phyloP scores from a whole-genome alignment of 1,140 invertebrate genomes.

The Nylanderia fulva region DNA sequence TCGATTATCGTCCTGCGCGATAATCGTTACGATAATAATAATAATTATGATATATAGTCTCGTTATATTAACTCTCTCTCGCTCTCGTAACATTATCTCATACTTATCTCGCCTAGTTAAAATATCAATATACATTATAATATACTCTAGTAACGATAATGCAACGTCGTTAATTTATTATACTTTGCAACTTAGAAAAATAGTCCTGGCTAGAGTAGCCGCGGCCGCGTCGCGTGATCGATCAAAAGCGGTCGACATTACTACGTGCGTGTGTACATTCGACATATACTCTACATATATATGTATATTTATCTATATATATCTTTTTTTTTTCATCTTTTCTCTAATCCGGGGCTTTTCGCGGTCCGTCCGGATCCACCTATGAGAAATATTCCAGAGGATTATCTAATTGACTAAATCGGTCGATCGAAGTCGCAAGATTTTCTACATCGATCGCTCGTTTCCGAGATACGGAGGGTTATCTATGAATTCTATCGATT shows the following conservation, averaged over 20 bases:
- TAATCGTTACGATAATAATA: constrained; percentile 49
- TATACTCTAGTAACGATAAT: constrained; percentile 86
- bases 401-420: constrained; percentile 69
- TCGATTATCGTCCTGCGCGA: constrained; percentile 29
- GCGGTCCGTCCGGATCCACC: neutral
- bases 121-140: constrained; percentile 82
- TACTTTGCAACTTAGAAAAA: constrained; percentile 86
- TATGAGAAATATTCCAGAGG: constrained; percentile 11
- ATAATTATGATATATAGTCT: constrained; percentile 68
- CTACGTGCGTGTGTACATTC: constrained; percentile 48
- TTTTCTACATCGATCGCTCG: neutral
- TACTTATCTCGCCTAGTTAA: constrained; percentile 82
- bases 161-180: constrained; percentile 85
- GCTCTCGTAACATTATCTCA: constrained; percentile 77
- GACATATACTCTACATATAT: constrained; percentile 50
- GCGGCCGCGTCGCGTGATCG: constrained; percentile 80
- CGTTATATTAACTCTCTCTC: constrained; percentile 68
- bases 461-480: neutral
- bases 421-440: neutral
- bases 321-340: constrained; percentile 28
- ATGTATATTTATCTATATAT: constrained; percentile 48
- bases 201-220: constrained; percentile 80
- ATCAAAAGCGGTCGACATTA: constrained; percentile 53
- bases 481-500: constrained; percentile 47
- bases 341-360: neutral